Base-by-base conservation (phyloP, 1,140 invertebrate species). In the Drosophila pseudoobscura region DNA sequence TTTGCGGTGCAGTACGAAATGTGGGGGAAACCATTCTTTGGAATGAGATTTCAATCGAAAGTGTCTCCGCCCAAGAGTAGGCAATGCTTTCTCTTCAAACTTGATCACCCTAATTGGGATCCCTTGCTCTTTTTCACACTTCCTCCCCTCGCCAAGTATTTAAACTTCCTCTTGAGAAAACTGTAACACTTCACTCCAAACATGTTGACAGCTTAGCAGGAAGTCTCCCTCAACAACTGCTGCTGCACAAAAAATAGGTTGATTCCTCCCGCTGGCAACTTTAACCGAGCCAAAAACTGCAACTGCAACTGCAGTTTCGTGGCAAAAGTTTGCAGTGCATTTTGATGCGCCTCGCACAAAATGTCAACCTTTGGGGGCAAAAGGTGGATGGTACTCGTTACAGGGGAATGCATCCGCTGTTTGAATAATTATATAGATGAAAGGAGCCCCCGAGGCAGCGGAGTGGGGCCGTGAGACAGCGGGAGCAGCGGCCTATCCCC, bases 131-230 rank as follows among this genome's bases (percentile, higher is more conserved):
- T 39, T 39, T 39, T 5, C 5, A 39, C 35, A 39, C 35, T 39
- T 39, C 35, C 13, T 39, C 11, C 3, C 53, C 56, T 49, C 45
- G 52, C 20, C 43, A 76, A 72, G 74, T 76, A 62, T 73, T 84
- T 61, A 69, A 84, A 78, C 22, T 56, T 66, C n/a, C 43, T n/a
- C 13, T 55, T 41, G 53, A 44, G 46, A 77, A 66, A 87, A 50
- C 59, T 82, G 73, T 60, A 77, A 13, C 35, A 85, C 73, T 87
- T 87, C 61, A 71, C 82, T 82, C 69, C 80, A 75, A 85, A 85
- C 69, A 87, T 87, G 82, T 82, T 85, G 82, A 85, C 82, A 87
- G 70, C 78, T 87, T 78, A 87, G 75, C 82, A 82, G 74, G 63
- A 61, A 79, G 55, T 62, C 65, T 60, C 72, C 72, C 72, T 17